A percentile compares a stretch with the other conserved stretches of the same genome.
phyloP scores from a whole-genome alignment of 1,140 invertebrate species.

The Ephestia elutella region DNA sequence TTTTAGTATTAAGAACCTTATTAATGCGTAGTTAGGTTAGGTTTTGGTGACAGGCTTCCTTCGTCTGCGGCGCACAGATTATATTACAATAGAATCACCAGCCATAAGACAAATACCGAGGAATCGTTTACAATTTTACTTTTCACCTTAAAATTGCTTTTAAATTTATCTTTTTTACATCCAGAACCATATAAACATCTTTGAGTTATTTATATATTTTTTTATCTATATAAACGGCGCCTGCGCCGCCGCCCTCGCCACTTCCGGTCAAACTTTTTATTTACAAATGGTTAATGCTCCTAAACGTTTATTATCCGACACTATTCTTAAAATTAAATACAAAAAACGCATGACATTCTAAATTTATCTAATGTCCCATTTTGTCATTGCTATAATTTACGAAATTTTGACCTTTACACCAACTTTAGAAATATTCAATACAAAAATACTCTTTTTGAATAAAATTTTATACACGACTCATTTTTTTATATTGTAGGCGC shows the following conservation, averaged over 20 bases:
- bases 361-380: conserved; percentile 72
- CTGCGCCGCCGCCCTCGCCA: conserved; percentile 43
- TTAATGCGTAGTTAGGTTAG: conserved; percentile 71
- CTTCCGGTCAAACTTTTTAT: conserved; percentile 66
- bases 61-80: conserved; percentile 68
- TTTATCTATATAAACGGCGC: conserved; percentile 70
- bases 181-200: conserved; percentile 76
- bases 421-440: conserved; percentile 76
- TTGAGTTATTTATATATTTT: conserved; percentile 74
- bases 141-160: conserved; percentile 67
- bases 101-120: conserved; percentile 70
- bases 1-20: conserved; percentile 72
- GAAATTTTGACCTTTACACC: conserved; percentile 75
- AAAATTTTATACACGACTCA: conserved; percentile 74
- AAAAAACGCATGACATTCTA: conserved; percentile 74
- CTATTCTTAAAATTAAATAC: conserved; percentile 75
- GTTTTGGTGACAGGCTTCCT: conserved; percentile 56
- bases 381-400: conserved; percentile 73
- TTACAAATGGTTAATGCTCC: conserved; percentile 74
- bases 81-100: conserved; percentile 71
- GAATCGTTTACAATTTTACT: conserved; percentile 61
- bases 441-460: conserved; percentile 76
- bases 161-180: conserved; percentile 73
- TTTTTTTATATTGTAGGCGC: conserved; percentile 45
- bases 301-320: conserved; percentile 74